phyloP scores from a whole-genome alignment of 1,140 invertebrate species.

The Cydia fagiglandana region DNA sequence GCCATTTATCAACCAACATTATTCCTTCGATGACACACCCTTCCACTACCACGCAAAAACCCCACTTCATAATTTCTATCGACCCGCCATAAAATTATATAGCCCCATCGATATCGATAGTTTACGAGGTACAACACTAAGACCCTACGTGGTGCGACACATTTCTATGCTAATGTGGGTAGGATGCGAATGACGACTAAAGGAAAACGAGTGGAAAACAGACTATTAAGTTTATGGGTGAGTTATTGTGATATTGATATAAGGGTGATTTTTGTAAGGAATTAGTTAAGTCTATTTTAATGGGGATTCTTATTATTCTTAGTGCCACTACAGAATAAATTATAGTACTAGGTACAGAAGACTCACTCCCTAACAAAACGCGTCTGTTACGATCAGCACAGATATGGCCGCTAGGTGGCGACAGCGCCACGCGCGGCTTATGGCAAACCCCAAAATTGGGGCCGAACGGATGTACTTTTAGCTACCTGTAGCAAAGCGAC shows the following conservation, averaged over 20 bases:
- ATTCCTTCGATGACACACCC: constrained; percentile 2
- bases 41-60: constrained; percentile 15
- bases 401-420: no score
- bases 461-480: no score
- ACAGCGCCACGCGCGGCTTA: no score
- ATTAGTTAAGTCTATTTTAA: not conserved
- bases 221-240: constrained; percentile 22
- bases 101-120: constrained; percentile 26
- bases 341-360: no score
- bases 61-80: constrained; percentile 28
- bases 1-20: not conserved
- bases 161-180: constrained; percentile 30
- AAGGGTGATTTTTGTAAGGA: not conserved
- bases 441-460: no score
- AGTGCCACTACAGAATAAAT: no score
- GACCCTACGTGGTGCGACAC: constrained; percentile 9
- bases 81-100: constrained; percentile 9
- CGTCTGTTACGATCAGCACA: no score
- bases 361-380: no score
- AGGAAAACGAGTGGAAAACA: constrained; percentile 27
- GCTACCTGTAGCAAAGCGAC: no score
- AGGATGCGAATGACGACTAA: constrained; percentile 25
- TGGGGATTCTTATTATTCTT: no score
- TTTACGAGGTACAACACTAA: constrained; percentile 17
- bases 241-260: constrained; percentile 26